Evolutionary conservation across 2,113 vertebrate genomes (phyloP).

Genomic region (Tretioscincus oriximinensis): DNA sequence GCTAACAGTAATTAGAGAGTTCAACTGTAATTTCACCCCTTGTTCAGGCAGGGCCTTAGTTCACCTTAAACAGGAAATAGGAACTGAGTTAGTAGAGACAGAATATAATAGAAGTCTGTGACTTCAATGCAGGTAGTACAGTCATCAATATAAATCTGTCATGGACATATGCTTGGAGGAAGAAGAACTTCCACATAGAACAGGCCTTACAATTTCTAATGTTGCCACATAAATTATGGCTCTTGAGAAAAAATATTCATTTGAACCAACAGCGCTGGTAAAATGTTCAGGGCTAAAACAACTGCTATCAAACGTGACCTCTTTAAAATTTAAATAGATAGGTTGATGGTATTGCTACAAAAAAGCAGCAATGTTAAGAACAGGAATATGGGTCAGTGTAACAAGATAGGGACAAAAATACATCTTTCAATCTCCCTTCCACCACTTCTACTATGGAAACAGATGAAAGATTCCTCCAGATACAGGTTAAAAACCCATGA

Average conservation of each 20-base stretch:
- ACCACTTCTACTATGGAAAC: neutral
- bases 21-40: conserved; percentile 76
- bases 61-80: conserved; percentile 78
- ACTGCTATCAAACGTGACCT: conserved; percentile 23
- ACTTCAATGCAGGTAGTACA: conserved; percentile 50
- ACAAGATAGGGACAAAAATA: neutral
- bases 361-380: neutral
- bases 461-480: neutral
- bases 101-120: conserved; percentile 75
- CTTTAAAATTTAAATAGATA: conserved; percentile 40
- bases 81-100: conserved; percentile 65
- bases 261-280: conserved; percentile 42
- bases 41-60: conserved; percentile 67
- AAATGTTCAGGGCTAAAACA: conserved; percentile 30
- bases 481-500: too few relatives aligned
- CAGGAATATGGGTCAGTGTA: neutral
- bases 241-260: conserved; percentile 57
- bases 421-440: neutral
- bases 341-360: neutral
- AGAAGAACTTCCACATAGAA: conserved; percentile 70
- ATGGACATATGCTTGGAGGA: conserved; percentile 70
- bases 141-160: conserved; percentile 79
- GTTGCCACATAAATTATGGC: conserved; percentile 67
- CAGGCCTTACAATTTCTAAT: conserved; percentile 63
- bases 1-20: conserved; percentile 73